Percentiles rank a stretch among this genome's conserved stretches.
Evolutionary conservation across 2,797 vertebrate genomes (phyloP).

Genomic region (Squalus acanthias): DNA sequence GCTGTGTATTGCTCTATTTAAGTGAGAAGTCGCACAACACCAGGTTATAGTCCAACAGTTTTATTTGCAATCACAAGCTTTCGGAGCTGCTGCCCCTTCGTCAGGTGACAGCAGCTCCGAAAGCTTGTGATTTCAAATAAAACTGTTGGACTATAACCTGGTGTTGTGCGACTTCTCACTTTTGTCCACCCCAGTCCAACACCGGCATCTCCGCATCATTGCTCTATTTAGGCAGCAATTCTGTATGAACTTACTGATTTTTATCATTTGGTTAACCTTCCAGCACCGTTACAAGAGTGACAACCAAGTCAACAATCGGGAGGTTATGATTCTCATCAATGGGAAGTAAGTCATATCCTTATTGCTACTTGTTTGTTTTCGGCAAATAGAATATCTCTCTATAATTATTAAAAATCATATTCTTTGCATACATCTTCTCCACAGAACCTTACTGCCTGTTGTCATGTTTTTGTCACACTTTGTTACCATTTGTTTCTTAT

Average conservation of each 20-base stretch:
- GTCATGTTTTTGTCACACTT: background rate
- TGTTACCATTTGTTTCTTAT: background rate
- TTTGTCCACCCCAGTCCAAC: too few relatives aligned
- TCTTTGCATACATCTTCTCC: background rate
- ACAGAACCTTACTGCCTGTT: background rate
- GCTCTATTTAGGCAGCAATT: background rate
- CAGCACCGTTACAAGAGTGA: constrained; percentile 83
- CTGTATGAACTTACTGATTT: background rate
- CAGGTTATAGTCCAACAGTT: too few relatives aligned
- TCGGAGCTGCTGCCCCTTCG: too few relatives aligned
- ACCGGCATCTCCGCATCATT: background rate
- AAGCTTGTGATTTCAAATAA: too few relatives aligned
- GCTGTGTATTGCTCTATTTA: background rate
- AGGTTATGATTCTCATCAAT: constrained; percentile 69
- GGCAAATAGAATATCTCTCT: background rate
- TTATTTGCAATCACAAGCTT: too few relatives aligned
- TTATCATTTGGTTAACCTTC: constrained; percentile 42
- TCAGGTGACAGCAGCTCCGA: too few relatives aligned
- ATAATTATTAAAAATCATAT: background rate
- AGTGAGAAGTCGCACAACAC: too few relatives aligned
- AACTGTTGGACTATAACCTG: too few relatives aligned
- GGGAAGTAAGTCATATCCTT: constrained; percentile 70
- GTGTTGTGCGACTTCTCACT: too few relatives aligned
- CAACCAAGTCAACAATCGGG: constrained; percentile 83
- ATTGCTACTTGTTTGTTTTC: background rate